Evolutionary conservation across 2,113 vertebrate genomes (phyloP).

Genomic region (Sebastes schlegelii): DNA sequence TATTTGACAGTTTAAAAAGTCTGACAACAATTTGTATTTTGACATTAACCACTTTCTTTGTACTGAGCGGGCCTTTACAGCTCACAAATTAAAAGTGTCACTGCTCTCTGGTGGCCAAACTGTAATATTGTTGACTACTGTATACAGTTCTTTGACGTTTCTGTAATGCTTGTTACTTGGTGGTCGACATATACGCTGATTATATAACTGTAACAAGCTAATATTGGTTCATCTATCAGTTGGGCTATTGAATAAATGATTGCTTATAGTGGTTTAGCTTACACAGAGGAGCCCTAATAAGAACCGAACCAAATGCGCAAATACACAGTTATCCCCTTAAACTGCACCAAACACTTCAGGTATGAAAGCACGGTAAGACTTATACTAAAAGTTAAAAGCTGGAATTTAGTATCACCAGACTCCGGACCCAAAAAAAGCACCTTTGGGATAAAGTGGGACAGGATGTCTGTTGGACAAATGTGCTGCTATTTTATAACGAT

Average conservation of each 20-base stretch:
- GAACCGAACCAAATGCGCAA: not conserved
- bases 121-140: not conserved
- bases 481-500: not conserved
- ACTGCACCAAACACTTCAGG: not conserved
- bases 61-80: not conserved
- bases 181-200: not conserved
- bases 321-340: not conserved
- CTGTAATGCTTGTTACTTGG: not conserved
- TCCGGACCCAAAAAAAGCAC: not conserved
- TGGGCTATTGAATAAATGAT: not conserved
- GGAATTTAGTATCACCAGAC: not conserved
- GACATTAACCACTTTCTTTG: not conserved
- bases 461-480: not conserved
- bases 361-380: not conserved
- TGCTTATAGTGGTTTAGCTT: not conserved
- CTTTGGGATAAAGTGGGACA: not conserved
- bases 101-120: conserved; percentile 3
- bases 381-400: not conserved
- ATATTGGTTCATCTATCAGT: not conserved
- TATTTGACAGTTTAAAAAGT: not conserved
- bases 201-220: not conserved
- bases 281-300: not conserved
- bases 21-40: not conserved
- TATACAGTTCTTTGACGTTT: not conserved
- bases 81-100: not conserved